These are phyloP conservation scores for Scaptomyza pallida DNA, from an alignment of 1,140 invertebrate genomes.

Conservation along the genomic window DNA sequence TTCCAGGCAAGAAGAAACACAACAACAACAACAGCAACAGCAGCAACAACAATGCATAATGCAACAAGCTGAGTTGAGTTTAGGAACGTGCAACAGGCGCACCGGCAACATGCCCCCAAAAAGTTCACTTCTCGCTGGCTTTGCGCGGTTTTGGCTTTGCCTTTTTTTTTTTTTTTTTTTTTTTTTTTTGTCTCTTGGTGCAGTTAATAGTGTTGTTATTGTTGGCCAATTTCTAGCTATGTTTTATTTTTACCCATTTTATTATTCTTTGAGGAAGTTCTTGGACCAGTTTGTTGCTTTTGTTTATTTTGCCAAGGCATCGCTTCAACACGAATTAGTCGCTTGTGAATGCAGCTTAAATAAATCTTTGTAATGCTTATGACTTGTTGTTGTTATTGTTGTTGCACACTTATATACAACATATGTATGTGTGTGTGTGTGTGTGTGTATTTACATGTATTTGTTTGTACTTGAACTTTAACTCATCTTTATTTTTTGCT, in stretches of 20 bases:
- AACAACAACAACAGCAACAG: slow-evolving; percentile 25
- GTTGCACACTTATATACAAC: slow-evolving; percentile 7
- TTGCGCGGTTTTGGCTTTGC: slow-evolving; percentile 25
- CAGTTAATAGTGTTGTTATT: slow-evolving; percentile 77
- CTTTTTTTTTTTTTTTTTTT: slow-evolving; percentile 55
- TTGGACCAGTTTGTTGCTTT: slow-evolving; percentile 23
- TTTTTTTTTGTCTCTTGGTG: slow-evolving; percentile 57
- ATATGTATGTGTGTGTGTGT: no score
- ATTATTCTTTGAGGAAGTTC: slow-evolving; percentile 10
- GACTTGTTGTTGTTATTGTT: slow-evolving; percentile 27
- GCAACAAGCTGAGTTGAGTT: slow-evolving; percentile 28
- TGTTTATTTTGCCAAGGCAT: slow-evolving; percentile 29
- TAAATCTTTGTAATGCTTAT: slow-evolving; percentile 47
- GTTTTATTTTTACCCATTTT: no score
- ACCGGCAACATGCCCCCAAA: slow-evolving; percentile 46
- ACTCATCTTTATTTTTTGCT: slow-evolving; percentile 74
- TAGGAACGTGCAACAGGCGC: slow-evolving; percentile 45
- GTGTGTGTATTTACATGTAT: slow-evolving; percentile 12
- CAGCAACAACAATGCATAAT: slow-evolving; percentile 41
- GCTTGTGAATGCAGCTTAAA: slow-evolving; percentile 31
- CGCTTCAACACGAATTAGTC: slow-evolving; percentile 27
- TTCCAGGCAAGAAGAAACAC: slow-evolving; percentile 73
- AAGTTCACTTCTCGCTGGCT: slow-evolving; percentile 32
- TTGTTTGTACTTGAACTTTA: slow-evolving; percentile 70
- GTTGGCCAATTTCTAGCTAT: slow-evolving; percentile 39